Evolutionary conservation across 2,888 invertebrate species (phyloP).

Genomic region (Agrochola lota): DNA sequence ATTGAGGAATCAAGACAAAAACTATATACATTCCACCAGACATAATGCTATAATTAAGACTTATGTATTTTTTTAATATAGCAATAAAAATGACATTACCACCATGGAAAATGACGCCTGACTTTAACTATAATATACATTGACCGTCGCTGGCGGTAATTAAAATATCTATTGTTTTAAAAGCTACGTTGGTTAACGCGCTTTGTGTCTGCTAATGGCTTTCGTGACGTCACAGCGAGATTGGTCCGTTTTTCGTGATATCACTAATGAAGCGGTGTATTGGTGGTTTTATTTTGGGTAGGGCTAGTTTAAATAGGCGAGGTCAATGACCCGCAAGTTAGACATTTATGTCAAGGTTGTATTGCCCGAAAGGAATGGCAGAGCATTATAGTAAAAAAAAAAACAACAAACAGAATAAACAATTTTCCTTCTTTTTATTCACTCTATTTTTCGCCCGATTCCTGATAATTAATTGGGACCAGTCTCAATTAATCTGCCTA

Average conservation of each 20-base stretch:
- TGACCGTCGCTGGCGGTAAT: conserved; percentile 66
- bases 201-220: conserved; percentile 75
- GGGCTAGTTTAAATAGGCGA: not conserved
- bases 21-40: not conserved
- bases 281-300: conserved; percentile 48
- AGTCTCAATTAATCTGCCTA: too few species aligned
- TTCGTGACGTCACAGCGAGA: conserved; percentile 67
- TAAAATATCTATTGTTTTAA: conserved; percentile 77
- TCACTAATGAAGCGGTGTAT: conserved; percentile 72
- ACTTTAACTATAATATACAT: conserved; percentile 44
- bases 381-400: not conserved
- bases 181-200: conserved; percentile 68
- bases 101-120: conserved; percentile 41
- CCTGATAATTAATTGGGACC: too few species aligned
- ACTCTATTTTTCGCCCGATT: too few species aligned
- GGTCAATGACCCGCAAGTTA: not conserved
- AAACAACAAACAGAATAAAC: not conserved
- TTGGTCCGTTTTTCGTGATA: conserved; percentile 66
- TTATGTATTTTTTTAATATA: not conserved
- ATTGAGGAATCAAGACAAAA: not conserved
- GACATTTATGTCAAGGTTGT: not conserved
- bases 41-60: not conserved
- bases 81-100: conserved; percentile 30
- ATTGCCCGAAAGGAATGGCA: not conserved
- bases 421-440: too few species aligned